Conservation (phyloP, 1,140 invertebrate species). For the Papilio polyxenes region DNA sequence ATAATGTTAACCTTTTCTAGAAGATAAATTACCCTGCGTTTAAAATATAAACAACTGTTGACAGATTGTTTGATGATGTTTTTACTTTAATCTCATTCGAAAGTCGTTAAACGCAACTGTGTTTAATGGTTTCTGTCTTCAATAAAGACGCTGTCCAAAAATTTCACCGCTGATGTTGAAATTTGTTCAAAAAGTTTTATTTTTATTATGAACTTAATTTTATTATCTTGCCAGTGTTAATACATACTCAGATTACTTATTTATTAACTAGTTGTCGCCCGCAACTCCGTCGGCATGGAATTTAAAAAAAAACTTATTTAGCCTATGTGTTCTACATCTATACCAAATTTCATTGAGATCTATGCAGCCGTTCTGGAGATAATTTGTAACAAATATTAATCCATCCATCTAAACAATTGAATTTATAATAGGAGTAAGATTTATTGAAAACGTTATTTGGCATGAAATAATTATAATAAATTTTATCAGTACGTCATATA, state of each 20-base stretch:
- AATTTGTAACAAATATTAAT: no score
- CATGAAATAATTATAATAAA: neutral
- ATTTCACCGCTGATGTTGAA: constrained; percentile 22
- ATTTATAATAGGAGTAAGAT: no score
- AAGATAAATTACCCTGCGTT: neutral
- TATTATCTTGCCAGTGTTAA: neutral
- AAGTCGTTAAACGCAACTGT: constrained; percentile 14
- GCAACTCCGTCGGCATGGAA: no score
- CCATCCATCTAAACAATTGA: no score
- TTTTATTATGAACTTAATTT: neutral
- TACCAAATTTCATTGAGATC: no score
- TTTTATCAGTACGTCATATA: neutral
- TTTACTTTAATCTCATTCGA: constrained; percentile 20
- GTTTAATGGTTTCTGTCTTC: constrained; percentile 18
- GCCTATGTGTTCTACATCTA: no score
- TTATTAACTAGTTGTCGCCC: neutral
- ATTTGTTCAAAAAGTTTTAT: constrained; percentile 20
- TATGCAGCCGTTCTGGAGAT: no score
- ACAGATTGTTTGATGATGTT: constrained; percentile 26
- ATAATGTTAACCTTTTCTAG: neutral
- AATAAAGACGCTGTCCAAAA: constrained; percentile 20
- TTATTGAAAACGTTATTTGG: no score
- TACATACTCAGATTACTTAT: neutral
- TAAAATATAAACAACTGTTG: constrained; percentile 22
- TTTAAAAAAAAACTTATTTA: no score